Evolutionary conservation across 1,140 invertebrate genomes (phyloP).

Genomic region (Papilio helenus): DNA sequence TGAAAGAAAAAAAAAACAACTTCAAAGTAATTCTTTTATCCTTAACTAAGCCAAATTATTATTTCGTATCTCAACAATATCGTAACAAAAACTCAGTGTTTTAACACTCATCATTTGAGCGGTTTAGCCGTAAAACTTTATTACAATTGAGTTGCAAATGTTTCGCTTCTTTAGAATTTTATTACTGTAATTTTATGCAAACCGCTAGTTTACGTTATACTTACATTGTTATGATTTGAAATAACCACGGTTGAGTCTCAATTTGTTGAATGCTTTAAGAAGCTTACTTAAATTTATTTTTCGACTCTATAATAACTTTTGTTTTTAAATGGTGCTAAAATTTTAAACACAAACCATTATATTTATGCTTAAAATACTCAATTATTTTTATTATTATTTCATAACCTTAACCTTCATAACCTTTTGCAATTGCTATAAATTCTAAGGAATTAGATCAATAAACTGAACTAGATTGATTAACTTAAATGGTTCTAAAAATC

Average conservation of each 20-base stretch:
- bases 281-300: background rate
- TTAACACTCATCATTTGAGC: conserved; percentile 14
- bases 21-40: background rate
- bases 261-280: background rate
- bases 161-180: conserved; percentile 19
- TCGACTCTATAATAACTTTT: background rate
- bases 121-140: conserved; percentile 12
- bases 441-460: background rate
- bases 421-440: too few species aligned
- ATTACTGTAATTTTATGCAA: background rate
- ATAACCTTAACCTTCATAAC: too few species aligned
- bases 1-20: background rate
- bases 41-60: background rate
- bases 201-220: background rate
- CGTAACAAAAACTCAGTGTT: background rate
- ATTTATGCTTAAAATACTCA: too few species aligned
- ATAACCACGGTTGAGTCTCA: background rate
- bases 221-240: background rate
- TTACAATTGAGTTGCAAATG: conserved; percentile 1
- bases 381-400: background rate
- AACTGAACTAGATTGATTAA: background rate
- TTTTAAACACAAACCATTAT: too few species aligned
- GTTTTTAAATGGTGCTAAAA: background rate
- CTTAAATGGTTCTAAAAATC: background rate
- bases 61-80: conserved; percentile 3